A percentile compares a stretch with the other conserved stretches of the same genome.
Conservation (phyloP, 1,140 invertebrate genomes). For the Pectinophora gossypiella region DNA sequence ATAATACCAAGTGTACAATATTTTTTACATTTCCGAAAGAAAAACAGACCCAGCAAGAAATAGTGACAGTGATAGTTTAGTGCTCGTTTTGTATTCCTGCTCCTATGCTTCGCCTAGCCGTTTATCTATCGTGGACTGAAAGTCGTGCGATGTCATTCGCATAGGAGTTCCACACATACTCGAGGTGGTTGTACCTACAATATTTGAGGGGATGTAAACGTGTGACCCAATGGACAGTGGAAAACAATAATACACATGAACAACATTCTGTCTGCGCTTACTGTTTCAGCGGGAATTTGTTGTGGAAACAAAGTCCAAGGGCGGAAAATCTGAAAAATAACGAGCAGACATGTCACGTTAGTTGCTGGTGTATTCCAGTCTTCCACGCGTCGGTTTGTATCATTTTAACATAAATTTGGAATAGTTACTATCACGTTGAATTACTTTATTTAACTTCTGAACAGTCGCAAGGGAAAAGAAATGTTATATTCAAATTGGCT, state of each 20-base stretch:
- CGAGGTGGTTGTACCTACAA: slow-evolving; percentile 15
- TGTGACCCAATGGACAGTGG: slow-evolving; percentile 58
- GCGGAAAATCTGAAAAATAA: slow-evolving; percentile 73
- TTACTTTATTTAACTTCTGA: too few species aligned
- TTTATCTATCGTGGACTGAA: slow-evolving; percentile 11
- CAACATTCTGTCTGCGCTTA: slow-evolving; percentile 68
- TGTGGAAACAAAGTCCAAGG: slow-evolving; percentile 72
- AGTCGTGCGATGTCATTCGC: slow-evolving; percentile 35
- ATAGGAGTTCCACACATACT: neutral
- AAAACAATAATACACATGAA: slow-evolving; percentile 66
- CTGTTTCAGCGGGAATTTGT: slow-evolving; percentile 71
- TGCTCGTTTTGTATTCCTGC: slow-evolving; percentile 36
- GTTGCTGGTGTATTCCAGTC: slow-evolving; percentile 46
- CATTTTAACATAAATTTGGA: too few species aligned
- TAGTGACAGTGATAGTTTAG: slow-evolving; percentile 45
- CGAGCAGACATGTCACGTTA: slow-evolving; percentile 64
- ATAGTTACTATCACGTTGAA: too few species aligned
- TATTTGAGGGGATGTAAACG: slow-evolving; percentile 22
- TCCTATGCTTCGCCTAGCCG: slow-evolving; percentile 20
- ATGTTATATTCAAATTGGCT: too few species aligned
- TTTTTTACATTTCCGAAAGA: slow-evolving; percentile 49
- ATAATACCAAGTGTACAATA: slow-evolving; percentile 45
- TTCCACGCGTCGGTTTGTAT: slow-evolving; percentile 30
- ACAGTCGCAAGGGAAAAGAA: too few species aligned
- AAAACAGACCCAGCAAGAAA: slow-evolving; percentile 42